A percentile compares a stretch with the other conserved stretches of the same genome.
Evolutionary conservation across 2,888 invertebrate genomes (phyloP).

Genomic region (Drosophila pseudotakahashii): DNA sequence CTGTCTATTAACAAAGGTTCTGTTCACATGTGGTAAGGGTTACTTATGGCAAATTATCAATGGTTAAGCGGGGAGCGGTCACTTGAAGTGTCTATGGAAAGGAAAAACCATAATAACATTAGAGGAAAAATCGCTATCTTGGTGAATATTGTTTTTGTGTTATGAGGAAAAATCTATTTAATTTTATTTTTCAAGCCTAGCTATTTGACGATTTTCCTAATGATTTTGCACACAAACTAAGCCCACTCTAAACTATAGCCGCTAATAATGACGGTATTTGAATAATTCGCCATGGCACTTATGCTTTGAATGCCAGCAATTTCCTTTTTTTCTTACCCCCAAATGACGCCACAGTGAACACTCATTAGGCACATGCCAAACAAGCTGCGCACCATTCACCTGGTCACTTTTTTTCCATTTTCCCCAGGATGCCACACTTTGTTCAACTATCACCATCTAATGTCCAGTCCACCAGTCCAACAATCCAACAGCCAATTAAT

Average conservation of each 20-base stretch:
- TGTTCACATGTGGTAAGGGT: conserved; percentile 17
- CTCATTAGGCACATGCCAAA: conserved; percentile 46
- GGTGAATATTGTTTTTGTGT: background rate
- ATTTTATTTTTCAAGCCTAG: background rate
- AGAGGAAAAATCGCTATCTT: no score
- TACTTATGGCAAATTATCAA: conserved; percentile 3
- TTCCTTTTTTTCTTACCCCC: background rate
- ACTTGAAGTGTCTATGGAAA: no score
- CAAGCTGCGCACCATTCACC: conserved; percentile 38
- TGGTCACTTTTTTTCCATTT: conserved; percentile 3
- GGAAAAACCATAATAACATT: no score
- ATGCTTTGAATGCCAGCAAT: background rate
- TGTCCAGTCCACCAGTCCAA: conserved; percentile 14
- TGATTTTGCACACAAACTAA: background rate
- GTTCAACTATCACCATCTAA: conserved; percentile 32
- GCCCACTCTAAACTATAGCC: background rate
- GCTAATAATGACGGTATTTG: conserved; percentile 1
- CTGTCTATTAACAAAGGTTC: conserved; percentile 35
- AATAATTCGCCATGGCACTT: conserved; percentile 12
- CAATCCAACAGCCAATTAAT: conserved; percentile 64
- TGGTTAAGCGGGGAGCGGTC: conserved; percentile 7
- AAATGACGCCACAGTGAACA: conserved; percentile 15
- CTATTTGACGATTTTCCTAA: background rate
- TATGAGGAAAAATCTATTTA: background rate
- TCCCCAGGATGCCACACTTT: conserved; percentile 24